Conservation (phyloP, 1,140 invertebrate species). For the Leptinotarsa defecta region DNA sequence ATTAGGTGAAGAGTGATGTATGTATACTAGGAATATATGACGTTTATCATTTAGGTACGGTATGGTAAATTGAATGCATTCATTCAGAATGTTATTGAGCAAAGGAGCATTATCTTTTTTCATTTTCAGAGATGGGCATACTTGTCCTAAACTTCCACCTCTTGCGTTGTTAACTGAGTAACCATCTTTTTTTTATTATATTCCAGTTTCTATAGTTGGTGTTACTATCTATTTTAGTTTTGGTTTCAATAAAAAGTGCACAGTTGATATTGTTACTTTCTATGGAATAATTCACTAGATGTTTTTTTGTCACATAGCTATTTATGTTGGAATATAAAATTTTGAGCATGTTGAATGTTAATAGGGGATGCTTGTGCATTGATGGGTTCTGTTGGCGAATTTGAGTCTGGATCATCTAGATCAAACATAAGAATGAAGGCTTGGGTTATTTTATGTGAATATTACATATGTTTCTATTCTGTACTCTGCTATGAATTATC, state of each 20-base stretch:
- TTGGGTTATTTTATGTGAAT: slow-evolving; percentile 19
- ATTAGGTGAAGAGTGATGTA: no score
- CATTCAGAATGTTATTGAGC: no score
- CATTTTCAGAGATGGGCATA: no score
- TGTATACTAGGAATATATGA: no score
- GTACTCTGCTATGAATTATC: slow-evolving; percentile 12
- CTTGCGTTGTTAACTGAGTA: no score
- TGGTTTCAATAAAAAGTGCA: background rate
- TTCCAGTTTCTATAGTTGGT: background rate
- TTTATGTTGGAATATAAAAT: background rate
- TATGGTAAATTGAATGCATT: no score
- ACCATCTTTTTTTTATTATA: background rate
- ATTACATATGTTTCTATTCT: slow-evolving; percentile 17
- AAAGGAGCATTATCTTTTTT: no score
- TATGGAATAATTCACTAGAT: background rate
- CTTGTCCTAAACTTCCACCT: no score
- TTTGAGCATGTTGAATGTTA: background rate
- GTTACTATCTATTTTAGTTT: background rate
- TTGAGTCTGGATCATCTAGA: background rate
- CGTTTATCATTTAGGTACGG: no score
- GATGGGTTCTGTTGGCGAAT: slow-evolving; percentile 18
- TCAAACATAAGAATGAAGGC: slow-evolving; percentile 28
- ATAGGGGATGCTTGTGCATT: background rate
- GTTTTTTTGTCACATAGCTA: background rate
- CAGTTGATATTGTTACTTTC: background rate